Evolutionary conservation across 1,140 invertebrate genomes (phyloP).

Genomic region (Pomacea maculata): DNA sequence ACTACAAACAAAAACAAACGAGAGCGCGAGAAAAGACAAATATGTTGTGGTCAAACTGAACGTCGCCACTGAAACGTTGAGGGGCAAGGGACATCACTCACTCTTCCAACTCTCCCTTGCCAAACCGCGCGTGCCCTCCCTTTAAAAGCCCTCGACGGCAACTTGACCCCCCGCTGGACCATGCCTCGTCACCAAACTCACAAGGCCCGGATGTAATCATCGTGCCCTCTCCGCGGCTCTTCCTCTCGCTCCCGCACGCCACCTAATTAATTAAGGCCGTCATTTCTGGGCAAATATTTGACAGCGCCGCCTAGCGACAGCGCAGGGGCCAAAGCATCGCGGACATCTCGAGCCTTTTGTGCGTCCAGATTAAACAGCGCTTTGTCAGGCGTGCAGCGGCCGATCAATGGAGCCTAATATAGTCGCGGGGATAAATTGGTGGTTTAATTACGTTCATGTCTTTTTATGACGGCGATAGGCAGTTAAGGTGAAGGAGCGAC

Average conservation of each 20-base stretch:
- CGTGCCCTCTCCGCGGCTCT: not conserved
- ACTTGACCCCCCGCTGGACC: too few relatives aligned
- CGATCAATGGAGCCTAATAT: slow-evolving; percentile 5
- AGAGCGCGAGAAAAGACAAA: too few relatives aligned
- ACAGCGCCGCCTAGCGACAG: not conserved
- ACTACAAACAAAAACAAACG: too few relatives aligned
- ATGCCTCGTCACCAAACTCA: too few relatives aligned
- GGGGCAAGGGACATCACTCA: not conserved
- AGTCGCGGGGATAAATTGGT: slow-evolving; percentile 1
- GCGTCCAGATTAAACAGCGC: slow-evolving; percentile 18
- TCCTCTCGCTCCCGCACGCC: not conserved
- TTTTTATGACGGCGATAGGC: slow-evolving; percentile 12
- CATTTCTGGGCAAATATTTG: slow-evolving; percentile 21
- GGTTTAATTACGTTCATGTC: slow-evolving; percentile 19
- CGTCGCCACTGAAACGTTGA: not conserved
- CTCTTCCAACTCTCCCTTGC: slow-evolving; percentile 10
- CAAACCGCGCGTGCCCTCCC: not conserved
- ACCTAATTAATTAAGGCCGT: slow-evolving; percentile 17
- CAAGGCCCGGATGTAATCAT: not conserved
- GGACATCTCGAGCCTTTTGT: slow-evolving; percentile 10
- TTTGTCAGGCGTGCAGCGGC: slow-evolving; percentile 12
- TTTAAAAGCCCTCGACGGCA: not conserved
- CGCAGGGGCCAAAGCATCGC: not conserved
- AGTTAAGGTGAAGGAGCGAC: too few relatives aligned
- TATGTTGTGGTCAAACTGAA: not conserved